Evolutionary conservation across 2,888 invertebrate genomes (phyloP).

Genomic region (Cylindroiulus punctatus): DNA sequence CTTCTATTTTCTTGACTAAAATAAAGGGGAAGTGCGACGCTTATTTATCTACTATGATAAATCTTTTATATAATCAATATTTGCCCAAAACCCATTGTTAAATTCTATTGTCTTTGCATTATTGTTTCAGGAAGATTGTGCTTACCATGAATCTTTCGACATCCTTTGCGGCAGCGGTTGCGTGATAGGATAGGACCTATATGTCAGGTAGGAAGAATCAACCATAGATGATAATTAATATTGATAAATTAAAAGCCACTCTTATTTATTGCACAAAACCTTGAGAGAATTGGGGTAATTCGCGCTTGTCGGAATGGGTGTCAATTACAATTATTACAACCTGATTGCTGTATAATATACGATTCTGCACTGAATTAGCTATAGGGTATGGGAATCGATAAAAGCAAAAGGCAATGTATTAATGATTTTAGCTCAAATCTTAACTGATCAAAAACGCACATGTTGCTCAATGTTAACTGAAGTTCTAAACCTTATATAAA

Average conservation of each 20-base stretch:
- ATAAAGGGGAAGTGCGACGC: neutral
- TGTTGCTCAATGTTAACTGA: too few species aligned
- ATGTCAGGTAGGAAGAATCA: slow-evolving; percentile 46
- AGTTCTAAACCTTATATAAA: too few species aligned
- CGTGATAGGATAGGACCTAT: slow-evolving; percentile 69
- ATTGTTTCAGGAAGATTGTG: neutral
- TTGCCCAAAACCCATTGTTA: neutral
- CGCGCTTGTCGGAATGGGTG: neutral
- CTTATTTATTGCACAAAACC: slow-evolving; percentile 9
- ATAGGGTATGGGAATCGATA: too few species aligned
- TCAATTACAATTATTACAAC: neutral
- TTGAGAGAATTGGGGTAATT: neutral
- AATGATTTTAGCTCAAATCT: too few species aligned
- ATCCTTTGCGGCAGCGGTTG: slow-evolving; percentile 67
- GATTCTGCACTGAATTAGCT: too few species aligned
- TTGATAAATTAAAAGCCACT: slow-evolving; percentile 46
- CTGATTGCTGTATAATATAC: neutral
- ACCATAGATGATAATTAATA: slow-evolving; percentile 44
- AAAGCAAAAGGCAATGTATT: too few species aligned
- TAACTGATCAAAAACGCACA: too few species aligned
- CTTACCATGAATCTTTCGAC: slow-evolving; percentile 67
- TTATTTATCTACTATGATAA: neutral
- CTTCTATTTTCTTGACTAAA: neutral
- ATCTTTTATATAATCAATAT: neutral
- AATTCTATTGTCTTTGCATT: neutral